phyloP scores from a whole-genome alignment of 2,113 vertebrate genomes.

The Mirounga angustirostris region DNA sequence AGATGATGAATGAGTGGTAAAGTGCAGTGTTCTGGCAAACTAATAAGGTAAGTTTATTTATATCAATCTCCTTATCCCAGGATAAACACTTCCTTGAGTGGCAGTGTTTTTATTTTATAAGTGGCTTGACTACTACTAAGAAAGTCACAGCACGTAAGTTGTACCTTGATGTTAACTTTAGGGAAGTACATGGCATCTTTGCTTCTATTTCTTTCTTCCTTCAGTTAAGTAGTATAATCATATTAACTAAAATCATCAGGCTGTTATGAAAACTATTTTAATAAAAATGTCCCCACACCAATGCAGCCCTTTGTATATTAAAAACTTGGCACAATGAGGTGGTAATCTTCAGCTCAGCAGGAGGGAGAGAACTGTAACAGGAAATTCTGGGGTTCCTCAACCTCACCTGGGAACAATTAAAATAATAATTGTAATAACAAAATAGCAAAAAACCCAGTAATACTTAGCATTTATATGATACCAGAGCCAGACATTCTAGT shows the following conservation, averaged over 20 bases:
- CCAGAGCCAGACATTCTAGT: background rate
- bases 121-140: background rate
- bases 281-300: conserved; percentile 43
- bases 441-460: background rate
- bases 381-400: background rate
- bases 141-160: conserved; percentile 36
- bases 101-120: conserved; percentile 33
- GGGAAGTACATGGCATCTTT: background rate
- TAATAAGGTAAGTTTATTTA: conserved; percentile 38
- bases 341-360: conserved; percentile 37
- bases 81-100: conserved; percentile 31
- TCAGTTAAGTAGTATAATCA: conserved; percentile 38
- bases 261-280: conserved; percentile 70
- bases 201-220: background rate
- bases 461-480: background rate
- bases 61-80: conserved; percentile 25
- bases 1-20: background rate
- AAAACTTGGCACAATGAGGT: conserved; percentile 32
- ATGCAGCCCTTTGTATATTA: conserved; percentile 36
- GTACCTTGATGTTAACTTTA: background rate
- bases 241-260: conserved; percentile 47
- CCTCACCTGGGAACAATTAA: background rate
- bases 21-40: background rate
- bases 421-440: conserved; percentile 11
- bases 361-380: background rate